phyloP scores from a whole-genome alignment of 2,888 invertebrate species.

The Epirrhoe alternata region DNA sequence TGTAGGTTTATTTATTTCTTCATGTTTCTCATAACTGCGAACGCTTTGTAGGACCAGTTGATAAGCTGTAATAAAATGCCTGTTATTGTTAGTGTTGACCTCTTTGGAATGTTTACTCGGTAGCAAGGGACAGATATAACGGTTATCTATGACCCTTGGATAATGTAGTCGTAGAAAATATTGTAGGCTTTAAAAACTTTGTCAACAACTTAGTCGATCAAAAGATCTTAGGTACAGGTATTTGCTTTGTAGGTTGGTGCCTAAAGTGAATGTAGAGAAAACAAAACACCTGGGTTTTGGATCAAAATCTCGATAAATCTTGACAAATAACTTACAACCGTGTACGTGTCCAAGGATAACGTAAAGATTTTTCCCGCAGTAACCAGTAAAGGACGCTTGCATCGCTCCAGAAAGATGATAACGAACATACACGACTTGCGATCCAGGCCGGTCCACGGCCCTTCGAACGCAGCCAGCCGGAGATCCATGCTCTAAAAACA shows the following conservation, averaged over 20 bases:
- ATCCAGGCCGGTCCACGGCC: slow-evolving; percentile 75
- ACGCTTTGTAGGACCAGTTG: slow-evolving; percentile 83
- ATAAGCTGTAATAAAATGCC: slow-evolving; percentile 72
- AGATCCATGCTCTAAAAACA: slow-evolving; percentile 76
- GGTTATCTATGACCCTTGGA: slow-evolving; percentile 6
- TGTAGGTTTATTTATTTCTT: slow-evolving; percentile 63
- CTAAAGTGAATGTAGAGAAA: too few relatives aligned
- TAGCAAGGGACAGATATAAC: slow-evolving; percentile 7
- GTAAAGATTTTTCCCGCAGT: slow-evolving; percentile 84
- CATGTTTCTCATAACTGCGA: slow-evolving; percentile 80
- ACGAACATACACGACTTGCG: slow-evolving; percentile 66
- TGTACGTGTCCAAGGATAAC: slow-evolving; percentile 81
- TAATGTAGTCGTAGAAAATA: slow-evolving; percentile 6
- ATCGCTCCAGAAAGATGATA: slow-evolving; percentile 77
- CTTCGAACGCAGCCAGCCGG: slow-evolving; percentile 80
- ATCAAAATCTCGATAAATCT: not conserved
- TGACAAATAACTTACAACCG: slow-evolving; percentile 66
- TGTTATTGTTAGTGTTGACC: slow-evolving; percentile 21
- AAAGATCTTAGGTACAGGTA: too few relatives aligned
- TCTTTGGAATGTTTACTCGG: slow-evolving; percentile 17
- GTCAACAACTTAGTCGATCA: not conserved
- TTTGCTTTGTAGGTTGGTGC: too few relatives aligned
- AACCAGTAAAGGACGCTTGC: slow-evolving; percentile 78
- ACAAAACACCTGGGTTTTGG: too few relatives aligned
- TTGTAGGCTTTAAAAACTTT: slow-evolving; percentile 1